Evolutionary conservation across 1,140 invertebrate genomes (phyloP).

Genomic region (Ephestia elutella): DNA sequence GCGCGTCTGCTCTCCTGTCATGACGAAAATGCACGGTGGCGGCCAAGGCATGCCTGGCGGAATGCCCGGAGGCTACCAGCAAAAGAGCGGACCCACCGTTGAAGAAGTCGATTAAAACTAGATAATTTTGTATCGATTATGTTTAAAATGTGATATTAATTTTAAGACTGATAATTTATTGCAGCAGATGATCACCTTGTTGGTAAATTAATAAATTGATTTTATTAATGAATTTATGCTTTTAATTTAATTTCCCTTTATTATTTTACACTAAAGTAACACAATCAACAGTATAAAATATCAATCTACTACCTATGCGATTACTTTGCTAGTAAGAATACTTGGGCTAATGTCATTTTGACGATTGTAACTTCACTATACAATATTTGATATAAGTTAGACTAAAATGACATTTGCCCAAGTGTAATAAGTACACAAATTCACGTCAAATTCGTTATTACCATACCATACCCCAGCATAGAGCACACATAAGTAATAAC

Average conservation of each 20-base stretch:
- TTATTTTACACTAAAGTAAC: neutral
- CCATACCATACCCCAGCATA: too few relatives aligned
- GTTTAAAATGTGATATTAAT: constrained; percentile 3
- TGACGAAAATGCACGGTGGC: constrained; percentile 83
- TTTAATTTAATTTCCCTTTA: neutral
- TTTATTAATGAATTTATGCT: neutral
- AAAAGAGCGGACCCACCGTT: constrained; percentile 76
- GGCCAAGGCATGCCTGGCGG: constrained; percentile 32
- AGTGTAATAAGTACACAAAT: too few relatives aligned
- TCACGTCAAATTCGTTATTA: too few relatives aligned
- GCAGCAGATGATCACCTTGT: constrained; percentile 7
- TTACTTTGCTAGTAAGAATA: too few relatives aligned
- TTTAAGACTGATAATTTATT: constrained; percentile 6
- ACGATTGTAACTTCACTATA: too few relatives aligned
- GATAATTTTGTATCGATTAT: neutral
- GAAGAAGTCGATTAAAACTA: constrained; percentile 77
- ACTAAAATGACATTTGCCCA: too few relatives aligned
- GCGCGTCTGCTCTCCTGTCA: constrained; percentile 80
- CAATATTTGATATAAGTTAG: too few relatives aligned
- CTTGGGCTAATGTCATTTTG: too few relatives aligned
- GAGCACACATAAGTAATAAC: too few relatives aligned
- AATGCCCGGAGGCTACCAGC: constrained; percentile 20
- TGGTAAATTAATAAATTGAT: neutral
- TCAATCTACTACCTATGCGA: too few relatives aligned
- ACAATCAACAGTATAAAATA: neutral